Percentiles rank a stretch among this genome's conserved stretches.
phyloP scores from a whole-genome alignment of 2,888 invertebrate species.

The Drosophila subsilvestris region DNA sequence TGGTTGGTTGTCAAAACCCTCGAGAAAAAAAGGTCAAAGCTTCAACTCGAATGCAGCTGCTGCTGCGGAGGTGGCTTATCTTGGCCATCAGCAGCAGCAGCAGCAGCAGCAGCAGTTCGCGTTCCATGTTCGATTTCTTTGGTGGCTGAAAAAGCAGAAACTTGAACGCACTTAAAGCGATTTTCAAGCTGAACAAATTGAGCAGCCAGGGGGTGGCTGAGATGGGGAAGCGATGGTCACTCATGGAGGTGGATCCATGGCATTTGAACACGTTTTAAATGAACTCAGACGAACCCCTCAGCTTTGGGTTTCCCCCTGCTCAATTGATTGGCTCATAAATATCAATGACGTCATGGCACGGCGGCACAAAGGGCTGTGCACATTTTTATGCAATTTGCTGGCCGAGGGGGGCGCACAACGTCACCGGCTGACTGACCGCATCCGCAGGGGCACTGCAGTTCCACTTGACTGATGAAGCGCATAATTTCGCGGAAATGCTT shows the following conservation, averaged over 20 bases:
- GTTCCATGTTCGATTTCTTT: slow-evolving; percentile 54
- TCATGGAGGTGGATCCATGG: slow-evolving; percentile 28
- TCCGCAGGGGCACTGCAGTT: slow-evolving; percentile 50
- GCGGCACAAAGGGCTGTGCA: slow-evolving; percentile 46
- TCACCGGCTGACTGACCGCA: slow-evolving; percentile 44
- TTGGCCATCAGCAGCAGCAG: slow-evolving; percentile 46
- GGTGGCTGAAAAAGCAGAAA: slow-evolving; percentile 12
- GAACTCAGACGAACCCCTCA: no score
- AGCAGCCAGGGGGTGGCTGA: background rate
- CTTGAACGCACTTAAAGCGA: slow-evolving; percentile 74
- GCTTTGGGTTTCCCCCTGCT: background rate
- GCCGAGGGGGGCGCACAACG: slow-evolving; percentile 25
- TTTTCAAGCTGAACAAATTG: slow-evolving; percentile 45
- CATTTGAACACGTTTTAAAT: slow-evolving; percentile 15
- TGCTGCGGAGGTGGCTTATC: slow-evolving; percentile 53
- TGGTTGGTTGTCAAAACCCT: slow-evolving; percentile 43
- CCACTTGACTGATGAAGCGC: slow-evolving; percentile 70
- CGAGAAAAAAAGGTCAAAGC: slow-evolving; percentile 73
- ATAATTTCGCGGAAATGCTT: slow-evolving; percentile 77
- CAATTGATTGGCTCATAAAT: background rate
- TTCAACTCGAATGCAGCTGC: slow-evolving; percentile 61
- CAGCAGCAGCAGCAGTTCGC: background rate
- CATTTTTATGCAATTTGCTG: slow-evolving; percentile 47
- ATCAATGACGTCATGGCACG: slow-evolving; percentile 47
- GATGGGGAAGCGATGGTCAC: no score